phyloP scores from a whole-genome alignment of 2,797 vertebrate genomes.

The Galago senegalensis region DNA sequence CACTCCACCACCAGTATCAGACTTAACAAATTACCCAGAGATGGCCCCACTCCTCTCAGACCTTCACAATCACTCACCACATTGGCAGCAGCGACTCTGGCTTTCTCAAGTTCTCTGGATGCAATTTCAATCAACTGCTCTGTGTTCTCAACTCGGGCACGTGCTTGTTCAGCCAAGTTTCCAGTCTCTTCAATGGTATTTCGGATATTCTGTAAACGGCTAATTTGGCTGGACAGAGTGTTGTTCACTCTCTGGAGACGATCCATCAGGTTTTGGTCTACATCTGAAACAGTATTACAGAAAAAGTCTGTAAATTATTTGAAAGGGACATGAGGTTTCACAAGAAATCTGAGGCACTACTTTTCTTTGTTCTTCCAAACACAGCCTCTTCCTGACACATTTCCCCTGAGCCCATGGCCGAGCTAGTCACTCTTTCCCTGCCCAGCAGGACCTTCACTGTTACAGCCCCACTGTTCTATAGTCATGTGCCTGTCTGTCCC shows the following conservation, averaged over 20 bases:
- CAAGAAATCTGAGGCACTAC: neutral
- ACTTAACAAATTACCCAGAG: neutral
- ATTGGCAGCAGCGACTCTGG: constrained; percentile 93
- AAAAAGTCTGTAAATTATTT: neutral
- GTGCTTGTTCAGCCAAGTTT: constrained; percentile 93
- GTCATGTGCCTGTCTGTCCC: fast-evolving
- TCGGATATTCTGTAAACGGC: constrained; percentile 95
- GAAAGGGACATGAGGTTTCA: neutral
- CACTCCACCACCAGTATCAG: neutral
- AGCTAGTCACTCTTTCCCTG: no score
- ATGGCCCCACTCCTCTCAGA: fast-evolving
- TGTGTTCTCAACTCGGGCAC: constrained; percentile 91
- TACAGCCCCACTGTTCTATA: neutral
- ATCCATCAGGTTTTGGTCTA: constrained; percentile 95
- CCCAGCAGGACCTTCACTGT: fast-evolving
- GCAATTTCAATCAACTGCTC: constrained; percentile 94
- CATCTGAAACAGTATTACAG: constrained; percentile 88
- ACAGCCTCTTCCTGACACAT: neutral
- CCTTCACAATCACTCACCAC: constrained; percentile 91
- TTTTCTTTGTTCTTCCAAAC: neutral
- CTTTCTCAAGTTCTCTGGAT: constrained; percentile 95
- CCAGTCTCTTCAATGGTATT: constrained; percentile 93
- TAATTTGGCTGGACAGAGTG: constrained; percentile 94
- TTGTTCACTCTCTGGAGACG: constrained; percentile 94
- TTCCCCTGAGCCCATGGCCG: neutral